A percentile compares a stretch with the other conserved stretches of the same genome.
Conservation (phyloP, 2,888 invertebrate species). For the Anorthoa munda region DNA sequence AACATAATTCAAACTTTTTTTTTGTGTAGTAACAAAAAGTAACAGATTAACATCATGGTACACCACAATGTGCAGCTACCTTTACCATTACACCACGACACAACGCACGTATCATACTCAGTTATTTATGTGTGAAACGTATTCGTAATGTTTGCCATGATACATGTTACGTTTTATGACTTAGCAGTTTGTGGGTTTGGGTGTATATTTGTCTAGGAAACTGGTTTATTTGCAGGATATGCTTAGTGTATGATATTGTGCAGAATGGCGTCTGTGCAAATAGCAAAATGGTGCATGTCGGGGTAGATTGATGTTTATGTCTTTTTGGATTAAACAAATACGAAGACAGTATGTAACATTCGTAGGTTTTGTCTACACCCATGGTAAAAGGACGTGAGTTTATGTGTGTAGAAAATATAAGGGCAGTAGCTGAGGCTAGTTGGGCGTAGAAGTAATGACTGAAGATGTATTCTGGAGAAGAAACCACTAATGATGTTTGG, state of each 20-base stretch:
- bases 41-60: constrained; percentile 13
- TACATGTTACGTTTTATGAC: constrained; percentile 56
- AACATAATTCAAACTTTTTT: too few relatives aligned
- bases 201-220: constrained; percentile 30
- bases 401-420: too few relatives aligned
- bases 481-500: too few relatives aligned
- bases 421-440: too few relatives aligned
- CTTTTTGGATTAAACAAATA: too few relatives aligned
- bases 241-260: background rate
- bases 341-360: too few relatives aligned
- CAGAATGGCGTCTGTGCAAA: background rate
- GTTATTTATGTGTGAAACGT: constrained; percentile 62
- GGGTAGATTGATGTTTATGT: background rate
- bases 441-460: too few relatives aligned
- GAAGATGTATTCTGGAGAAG: too few relatives aligned
- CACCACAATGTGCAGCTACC: constrained; percentile 24
- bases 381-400: too few relatives aligned
- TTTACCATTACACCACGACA: constrained; percentile 39
- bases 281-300: background rate
- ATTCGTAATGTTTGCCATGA: constrained; percentile 45
- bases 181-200: constrained; percentile 33
- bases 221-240: background rate
- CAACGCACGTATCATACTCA: constrained; percentile 36
- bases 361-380: too few relatives aligned
- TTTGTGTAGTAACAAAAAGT: background rate